Evolutionary conservation across 2,113 vertebrate species (phyloP), one percentile per base, ranked within the genome.

Genomic region (Oophaga pumilio): DNA sequence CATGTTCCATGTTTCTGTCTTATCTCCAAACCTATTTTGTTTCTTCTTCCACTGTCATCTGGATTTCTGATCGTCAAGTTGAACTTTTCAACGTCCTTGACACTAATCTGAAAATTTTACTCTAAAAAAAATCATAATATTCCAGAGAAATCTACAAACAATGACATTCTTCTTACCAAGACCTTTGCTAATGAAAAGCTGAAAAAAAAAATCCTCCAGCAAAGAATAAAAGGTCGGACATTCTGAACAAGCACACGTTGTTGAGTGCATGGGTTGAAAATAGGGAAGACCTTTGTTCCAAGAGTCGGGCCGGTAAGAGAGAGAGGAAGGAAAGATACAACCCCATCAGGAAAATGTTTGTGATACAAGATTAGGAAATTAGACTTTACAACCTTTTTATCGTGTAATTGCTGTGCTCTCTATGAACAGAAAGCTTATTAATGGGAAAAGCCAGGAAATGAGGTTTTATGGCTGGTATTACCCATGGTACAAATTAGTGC

Each of bases 301-400:
- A 82, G 66, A 82, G 71, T 52, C 79, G 64, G 83, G 17, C 69
- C 66, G 71, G 24, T 52, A 49, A 52, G 78, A 68, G 64, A 83
- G 66, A 83, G 66, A 76, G 86, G 86, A 88, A 88, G 86, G 79
- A 83, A 88, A 83, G 53, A 62, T 50, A 88, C 57, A 88, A 88
- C 68, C 80, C 49, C n/a, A 76, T 76, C 86, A 76, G 69, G 80
- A 74, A 83, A 64, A 66, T 43, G 49, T 56, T 66, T 83, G 69
- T 66, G 59, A 66, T 64, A 88, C 49, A 76, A 83, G 80, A 83
- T 88, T 88, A 88, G 76, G 52, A 79, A 86, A 56, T 71, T 33
- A 26, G 76, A 76, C 60, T 77, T 64, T 86, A 68, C 43, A 53
- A 9, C 26, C 85, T 69, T 59, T 82, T 87, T 87, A 81, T 73